Evolutionary conservation across 2,113 vertebrate species (phyloP).

Genomic region (Phalacrocorax brasilianus): DNA sequence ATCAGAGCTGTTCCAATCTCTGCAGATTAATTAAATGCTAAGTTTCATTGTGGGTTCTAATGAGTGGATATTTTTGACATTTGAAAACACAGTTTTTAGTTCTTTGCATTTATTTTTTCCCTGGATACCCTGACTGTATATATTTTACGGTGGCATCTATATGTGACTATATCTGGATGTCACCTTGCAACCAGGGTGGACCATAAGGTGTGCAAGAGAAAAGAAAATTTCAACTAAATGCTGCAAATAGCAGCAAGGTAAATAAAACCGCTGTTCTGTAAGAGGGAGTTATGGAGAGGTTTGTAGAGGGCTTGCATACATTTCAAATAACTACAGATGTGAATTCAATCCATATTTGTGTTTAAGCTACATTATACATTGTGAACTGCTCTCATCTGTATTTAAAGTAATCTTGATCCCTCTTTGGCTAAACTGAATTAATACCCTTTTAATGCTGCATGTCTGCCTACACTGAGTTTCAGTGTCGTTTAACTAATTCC

Average conservation of each 20-base stretch:
- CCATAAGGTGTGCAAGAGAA: background rate
- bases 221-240: background rate
- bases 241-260: background rate
- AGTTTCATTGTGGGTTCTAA: background rate
- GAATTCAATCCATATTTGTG: background rate
- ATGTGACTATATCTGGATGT: background rate
- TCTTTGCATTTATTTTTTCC: background rate
- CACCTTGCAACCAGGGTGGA: background rate
- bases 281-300: background rate
- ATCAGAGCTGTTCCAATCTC: background rate
- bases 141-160: background rate
- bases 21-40: background rate
- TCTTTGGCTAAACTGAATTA: background rate
- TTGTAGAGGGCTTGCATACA: background rate
- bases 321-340: background rate
- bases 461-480: background rate
- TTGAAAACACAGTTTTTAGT: background rate
- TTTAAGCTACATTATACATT: background rate
- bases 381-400: background rate
- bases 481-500: background rate
- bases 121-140: background rate
- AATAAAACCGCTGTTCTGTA: background rate
- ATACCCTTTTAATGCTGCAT: background rate
- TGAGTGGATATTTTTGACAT: background rate
- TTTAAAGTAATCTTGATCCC: background rate